Evolutionary conservation across 2,888 invertebrate species (phyloP), one percentile per base, ranked within the genome.

Genomic region (Cataglyphis cursor): DNA sequence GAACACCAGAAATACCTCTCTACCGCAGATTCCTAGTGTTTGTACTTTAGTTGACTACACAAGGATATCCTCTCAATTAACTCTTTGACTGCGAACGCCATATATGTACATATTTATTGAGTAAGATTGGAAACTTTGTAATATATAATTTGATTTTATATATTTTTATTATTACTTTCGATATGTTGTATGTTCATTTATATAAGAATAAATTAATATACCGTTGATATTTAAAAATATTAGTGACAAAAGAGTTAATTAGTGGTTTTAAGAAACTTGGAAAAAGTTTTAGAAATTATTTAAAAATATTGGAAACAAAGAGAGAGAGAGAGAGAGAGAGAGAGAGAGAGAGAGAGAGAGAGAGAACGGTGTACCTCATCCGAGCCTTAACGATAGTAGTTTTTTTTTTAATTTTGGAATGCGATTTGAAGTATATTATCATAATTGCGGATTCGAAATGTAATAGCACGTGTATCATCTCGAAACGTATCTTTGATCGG

Each of bases 11-110:
- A 70, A 44, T 48, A n/a, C n/a, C n/a, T 44, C 44, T 44, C 44
- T 1, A 59, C 41, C n/a, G 15, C 38, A 12, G 21, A 24, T 1
- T 61, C 24, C 18, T 66, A 38, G 10, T 38, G 35, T 21, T 8
- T 2, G n/a, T 24, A n/a, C 12, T 54, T 48, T 24, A 51, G 65
- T 41, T 18, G 38, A 12, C 15, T 51, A 9, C 15, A 66, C 3
- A n/a, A 54, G 24, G n/a, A 73, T 8, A 24, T 73, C 24, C 24
- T 18, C 18, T 12, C 51, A 54, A 35, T 65, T 65, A 65, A 75
- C 12, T 38, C 21, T 5, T 51, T 75, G 4, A 0, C 9, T 24
- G 57, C 10, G 1, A 38, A 12, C 35, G 0, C 3, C 3, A n/a
- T n/a, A 28, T 59, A 3, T 28, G 28, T 28, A 15, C 15, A 28